These are phyloP conservation scores for Lathamus discolor DNA, from an alignment of 2,113 vertebrate species.

Conservation along the genomic window DNA sequence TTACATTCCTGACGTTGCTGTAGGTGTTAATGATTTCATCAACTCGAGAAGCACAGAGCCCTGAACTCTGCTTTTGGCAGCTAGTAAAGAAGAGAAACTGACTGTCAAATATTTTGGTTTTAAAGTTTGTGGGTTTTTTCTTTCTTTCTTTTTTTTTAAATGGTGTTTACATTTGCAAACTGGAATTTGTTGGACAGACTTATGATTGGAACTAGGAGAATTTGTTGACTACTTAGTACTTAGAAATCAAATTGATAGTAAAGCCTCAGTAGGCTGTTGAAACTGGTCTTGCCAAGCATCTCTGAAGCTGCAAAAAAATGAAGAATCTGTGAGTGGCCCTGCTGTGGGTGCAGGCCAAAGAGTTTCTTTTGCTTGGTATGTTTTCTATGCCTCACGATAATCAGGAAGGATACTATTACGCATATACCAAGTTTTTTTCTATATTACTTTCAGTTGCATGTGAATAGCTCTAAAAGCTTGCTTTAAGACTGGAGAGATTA, in stretches of 20 bases:
- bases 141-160: background rate
- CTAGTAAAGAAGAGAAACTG: constrained; percentile 34
- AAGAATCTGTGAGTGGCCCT: constrained; percentile 25
- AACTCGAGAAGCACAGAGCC: background rate
- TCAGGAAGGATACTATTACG: constrained; percentile 9
- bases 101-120: constrained; percentile 45
- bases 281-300: background rate
- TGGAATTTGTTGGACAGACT: constrained; percentile 1
- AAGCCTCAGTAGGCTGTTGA: background rate
- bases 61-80: constrained; percentile 51
- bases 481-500: background rate
- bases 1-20: constrained; percentile 53
- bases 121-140: background rate
- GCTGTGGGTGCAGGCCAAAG: background rate
- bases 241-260: constrained; percentile 18
- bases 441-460: constrained; percentile 16
- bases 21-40: constrained; percentile 66
- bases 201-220: background rate
- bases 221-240: constrained; percentile 3
- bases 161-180: constrained; percentile 28
- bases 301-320: background rate
- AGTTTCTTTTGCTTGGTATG: constrained; percentile 42
- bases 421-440: background rate
- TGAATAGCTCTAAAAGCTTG: background rate
- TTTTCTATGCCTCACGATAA: constrained; percentile 19